Conservation (phyloP, 1,140 invertebrate genomes). For the Euglossa dilemma region DNA sequence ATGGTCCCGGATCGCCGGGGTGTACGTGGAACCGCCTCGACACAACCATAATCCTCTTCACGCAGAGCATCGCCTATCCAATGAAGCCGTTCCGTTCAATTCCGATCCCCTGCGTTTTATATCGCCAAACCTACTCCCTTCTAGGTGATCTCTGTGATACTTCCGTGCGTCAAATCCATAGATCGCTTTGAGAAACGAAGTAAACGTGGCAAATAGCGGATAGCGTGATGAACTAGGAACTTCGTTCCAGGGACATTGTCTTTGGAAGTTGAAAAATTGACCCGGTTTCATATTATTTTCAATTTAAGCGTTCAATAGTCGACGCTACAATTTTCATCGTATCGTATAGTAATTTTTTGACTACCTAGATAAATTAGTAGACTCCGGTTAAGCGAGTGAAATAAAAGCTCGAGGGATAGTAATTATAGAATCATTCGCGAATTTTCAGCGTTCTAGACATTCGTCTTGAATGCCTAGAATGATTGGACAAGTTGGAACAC, state of each 20-base stretch:
- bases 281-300: no score
- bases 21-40: conserved; percentile 75
- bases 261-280: background rate
- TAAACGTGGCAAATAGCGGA: fast-evolving
- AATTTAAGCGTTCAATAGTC: no score
- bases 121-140: background rate
- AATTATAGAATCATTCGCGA: no score
- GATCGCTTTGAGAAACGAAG: background rate
- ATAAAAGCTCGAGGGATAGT: no score
- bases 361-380: no score
- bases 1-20: conserved; percentile 77
- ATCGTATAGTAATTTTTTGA: no score
- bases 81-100: conserved; percentile 69
- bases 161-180: background rate
- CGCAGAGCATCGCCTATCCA: conserved; percentile 66
- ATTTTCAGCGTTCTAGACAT: background rate
- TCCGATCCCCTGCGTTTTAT: conserved; percentile 55
- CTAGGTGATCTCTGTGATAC: background rate
- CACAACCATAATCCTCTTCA: conserved; percentile 63
- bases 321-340: no score
- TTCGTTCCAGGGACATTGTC: no score
- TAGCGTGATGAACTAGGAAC: background rate
- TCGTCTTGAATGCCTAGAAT: background rate
- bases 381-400: no score
- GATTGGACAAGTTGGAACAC: background rate